phyloP scores from a whole-genome alignment of 2,888 invertebrate genomes.

The Drosophila nr. medialis region DNA sequence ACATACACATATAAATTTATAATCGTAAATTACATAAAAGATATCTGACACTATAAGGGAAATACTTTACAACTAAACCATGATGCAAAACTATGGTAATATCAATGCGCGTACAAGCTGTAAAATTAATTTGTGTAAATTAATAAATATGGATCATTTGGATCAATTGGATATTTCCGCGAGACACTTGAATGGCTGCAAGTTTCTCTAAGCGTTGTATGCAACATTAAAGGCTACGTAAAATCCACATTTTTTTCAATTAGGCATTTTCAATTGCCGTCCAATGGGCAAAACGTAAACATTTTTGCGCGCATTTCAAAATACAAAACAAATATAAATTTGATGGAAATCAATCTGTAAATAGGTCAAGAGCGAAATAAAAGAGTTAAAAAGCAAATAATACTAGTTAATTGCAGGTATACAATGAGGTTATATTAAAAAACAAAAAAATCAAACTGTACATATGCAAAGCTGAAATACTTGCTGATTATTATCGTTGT shows the following conservation, averaged over 20 bases:
- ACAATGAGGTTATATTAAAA: conserved; percentile 65
- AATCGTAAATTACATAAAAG: conserved; percentile 30
- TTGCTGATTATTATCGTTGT: conserved; percentile 77
- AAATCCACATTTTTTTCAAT: conserved; percentile 56
- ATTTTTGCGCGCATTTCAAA: conserved; percentile 56
- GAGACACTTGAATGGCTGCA: conserved; percentile 85
- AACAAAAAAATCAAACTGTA: conserved; percentile 51
- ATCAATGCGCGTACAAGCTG: conserved; percentile 48
- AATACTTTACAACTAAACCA: conserved; percentile 34
- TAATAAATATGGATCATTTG: conserved; percentile 35
- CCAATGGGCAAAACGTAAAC: conserved; percentile 1
- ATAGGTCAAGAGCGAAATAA: conserved; percentile 13
- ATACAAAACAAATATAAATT: background rate
- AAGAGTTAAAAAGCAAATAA: conserved; percentile 63
- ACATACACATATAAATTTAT: conserved; percentile 7
- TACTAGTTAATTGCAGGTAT: conserved; percentile 79
- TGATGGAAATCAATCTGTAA: conserved; percentile 31
- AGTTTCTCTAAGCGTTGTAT: conserved; percentile 77
- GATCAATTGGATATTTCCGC: conserved; percentile 68
- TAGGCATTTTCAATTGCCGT: background rate
- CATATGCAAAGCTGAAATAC: conserved; percentile 80
- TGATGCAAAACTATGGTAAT: conserved; percentile 8
- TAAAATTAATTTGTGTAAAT: background rate
- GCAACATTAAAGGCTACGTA: conserved; percentile 49
- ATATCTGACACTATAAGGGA: conserved; percentile 82